Evolutionary conservation across 2,888 invertebrate genomes (phyloP), one percentile per base, ranked within the genome.

Genomic region (Chydorus sphaericus): DNA sequence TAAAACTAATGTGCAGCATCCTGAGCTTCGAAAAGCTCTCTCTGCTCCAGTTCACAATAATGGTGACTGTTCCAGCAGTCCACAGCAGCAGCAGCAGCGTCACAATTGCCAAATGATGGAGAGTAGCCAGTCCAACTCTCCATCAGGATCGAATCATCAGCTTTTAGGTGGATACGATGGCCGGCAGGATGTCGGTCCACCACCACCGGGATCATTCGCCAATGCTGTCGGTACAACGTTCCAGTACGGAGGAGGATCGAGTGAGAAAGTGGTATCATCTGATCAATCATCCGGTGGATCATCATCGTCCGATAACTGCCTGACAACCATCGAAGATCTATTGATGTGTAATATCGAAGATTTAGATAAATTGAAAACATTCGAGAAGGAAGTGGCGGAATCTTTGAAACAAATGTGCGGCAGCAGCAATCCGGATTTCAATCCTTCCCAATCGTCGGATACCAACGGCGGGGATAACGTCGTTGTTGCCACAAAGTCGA

Each of bases 281-380:
- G 10, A 33, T 28, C 31, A 36, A 4, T 48, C 48, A 11, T 30
- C 44, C 4, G 37, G 48, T 14, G 33, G 33, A 8, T 10, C 8
- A 10, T 14, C 14, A 5, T 14, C 8, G 2, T 33, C 33, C 10
- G 52, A 52, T 16, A 52, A 36, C 33, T 48, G 55, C 8, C 16
- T 55, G 28, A 48, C 55, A 1, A 48, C 48, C 3, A 55, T 55
- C 55, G 55, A 55, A 18, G 55, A 55, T 23, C 26, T 55, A 30
- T 30, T 55, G 20, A 36, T 55, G 36, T 55, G 55, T 29, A 49
- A 55, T 49, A 55, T 55, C 1, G 86, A 84, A 62, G 88, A 88
- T 66, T 87, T 85, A 65, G 88, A 88, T 66, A 87, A 87, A 66
- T 73, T 88, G 58, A 87, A 87, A 66, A 76, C 84, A 64, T 85